These are phyloP conservation scores for Daktulosphaira vitifoliae DNA, from an alignment of 1,140 invertebrate genomes.

Conservation along the genomic window DNA sequence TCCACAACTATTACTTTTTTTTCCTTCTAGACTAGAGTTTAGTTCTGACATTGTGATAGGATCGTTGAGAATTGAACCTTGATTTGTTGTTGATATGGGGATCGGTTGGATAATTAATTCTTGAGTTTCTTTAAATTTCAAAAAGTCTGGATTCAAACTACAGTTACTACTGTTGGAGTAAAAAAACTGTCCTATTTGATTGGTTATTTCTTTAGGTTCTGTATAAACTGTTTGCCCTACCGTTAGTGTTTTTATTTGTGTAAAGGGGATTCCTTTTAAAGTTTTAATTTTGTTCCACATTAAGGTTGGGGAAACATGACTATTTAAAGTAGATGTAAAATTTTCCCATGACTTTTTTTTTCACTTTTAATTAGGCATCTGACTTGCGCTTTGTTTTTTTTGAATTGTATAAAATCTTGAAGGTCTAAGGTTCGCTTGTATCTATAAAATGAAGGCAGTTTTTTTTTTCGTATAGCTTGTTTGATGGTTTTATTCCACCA, in stretches of 20 bases:
- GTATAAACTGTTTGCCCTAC: too few species aligned
- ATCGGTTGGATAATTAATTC: neutral
- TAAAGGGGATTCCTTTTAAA: neutral
- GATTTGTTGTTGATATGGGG: neutral
- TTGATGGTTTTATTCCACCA: neutral
- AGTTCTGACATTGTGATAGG: neutral
- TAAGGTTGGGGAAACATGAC: neutral
- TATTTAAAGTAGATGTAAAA: neutral
- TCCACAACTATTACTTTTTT: neutral
- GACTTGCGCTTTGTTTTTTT: neutral
- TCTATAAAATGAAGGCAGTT: neutral
- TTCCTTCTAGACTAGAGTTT: neutral
- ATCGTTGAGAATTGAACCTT: neutral
- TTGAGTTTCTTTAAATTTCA: neutral
- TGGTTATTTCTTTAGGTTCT: neutral
- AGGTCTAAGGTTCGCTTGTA: neutral
- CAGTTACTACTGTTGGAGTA: neutral
- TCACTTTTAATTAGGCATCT: neutral
- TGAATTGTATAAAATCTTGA: neutral
- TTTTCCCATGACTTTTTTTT: neutral
- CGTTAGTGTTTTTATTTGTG: neutral
- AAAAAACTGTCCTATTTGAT: neutral
- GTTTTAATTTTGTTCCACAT: conserved; percentile 10
- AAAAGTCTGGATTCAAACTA: too few species aligned
- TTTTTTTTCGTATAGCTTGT: neutral